Base-by-base conservation (phyloP, 2,797 vertebrate species). In the Saxicola maurus region DNA sequence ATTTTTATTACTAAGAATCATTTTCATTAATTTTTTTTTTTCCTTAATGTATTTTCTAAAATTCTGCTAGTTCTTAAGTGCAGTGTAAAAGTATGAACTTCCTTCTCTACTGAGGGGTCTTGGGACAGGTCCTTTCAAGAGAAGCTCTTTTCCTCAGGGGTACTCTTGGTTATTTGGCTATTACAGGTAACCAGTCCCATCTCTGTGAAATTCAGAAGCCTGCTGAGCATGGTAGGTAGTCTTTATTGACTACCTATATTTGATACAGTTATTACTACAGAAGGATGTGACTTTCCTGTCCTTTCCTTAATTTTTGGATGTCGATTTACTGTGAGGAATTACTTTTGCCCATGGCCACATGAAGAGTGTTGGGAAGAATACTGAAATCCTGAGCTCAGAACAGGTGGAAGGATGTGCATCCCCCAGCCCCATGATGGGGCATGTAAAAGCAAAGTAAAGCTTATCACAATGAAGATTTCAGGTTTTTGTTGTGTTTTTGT, bases 401-500 rank as follows among this genome's bases (percentile, higher is more conserved):
- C 21, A 60, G 61, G 20, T 51, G 15, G 24, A 48, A 59, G 45
- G 10, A 13, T 71, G 2, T 16, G 35, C 4, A 33, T 37, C 3
- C 33, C 12, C 6, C 10, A 2, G 0, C 6, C 2, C 8, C 1
- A 0, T 5, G 6, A 7, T 21, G 30, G 17, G 24, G 3, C 30
- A 1, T 25, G 40, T 30, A 60, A 52, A 73, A 33, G 25, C 16
- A 9, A 1, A 4, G 1, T 69, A 9, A 68, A 53, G 4, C 14
- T 69, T 38, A 45, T 30, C 4, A 9, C 21, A 68, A 9, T 13
- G 17, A 43, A 52, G 42, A 27, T 20, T 33, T 62, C 21, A 8
- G 17, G 33, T 16, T 43, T 52, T 64, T 53, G 8, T 1, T 48
- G 19, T 77, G 21, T 7, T 40, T 60, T 57, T 61, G 4, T 38